Conservation (phyloP, 2,113 vertebrate genomes). For the Hypomesus transpacificus region DNA sequence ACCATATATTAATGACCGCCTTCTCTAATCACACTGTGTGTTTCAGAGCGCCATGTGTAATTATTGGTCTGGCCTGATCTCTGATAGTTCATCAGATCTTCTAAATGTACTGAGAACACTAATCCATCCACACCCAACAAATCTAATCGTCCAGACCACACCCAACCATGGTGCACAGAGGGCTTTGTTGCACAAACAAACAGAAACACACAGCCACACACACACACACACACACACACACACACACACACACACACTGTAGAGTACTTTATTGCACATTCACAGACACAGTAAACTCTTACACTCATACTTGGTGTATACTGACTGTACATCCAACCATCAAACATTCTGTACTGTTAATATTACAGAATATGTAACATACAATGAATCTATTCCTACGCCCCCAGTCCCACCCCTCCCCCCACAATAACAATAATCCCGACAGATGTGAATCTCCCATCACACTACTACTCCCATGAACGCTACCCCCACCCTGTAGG, state of each 20-base stretch:
- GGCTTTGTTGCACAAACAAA: neutral
- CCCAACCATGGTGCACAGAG: neutral
- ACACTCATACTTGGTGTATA: too few species aligned
- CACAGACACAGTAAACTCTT: too few species aligned
- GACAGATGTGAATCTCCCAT: conserved; percentile 30
- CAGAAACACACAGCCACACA: neutral
- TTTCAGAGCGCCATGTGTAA: conserved; percentile 21
- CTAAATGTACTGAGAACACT: conserved; percentile 25
- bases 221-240: neutral
- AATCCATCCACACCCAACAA: conserved; percentile 34
- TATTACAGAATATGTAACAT: too few species aligned
- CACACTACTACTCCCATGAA: conserved; percentile 8
- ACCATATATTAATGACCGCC: neutral
- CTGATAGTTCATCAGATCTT: conserved; percentile 27
- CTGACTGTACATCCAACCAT: too few species aligned
- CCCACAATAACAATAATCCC: conserved; percentile 22
- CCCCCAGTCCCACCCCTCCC: neutral
- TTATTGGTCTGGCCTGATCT: conserved; percentile 20
- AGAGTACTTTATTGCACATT: neutral
- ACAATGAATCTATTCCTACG: neutral
- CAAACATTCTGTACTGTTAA: too few species aligned
- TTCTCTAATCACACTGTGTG: neutral
- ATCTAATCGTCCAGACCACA: conserved; percentile 21
- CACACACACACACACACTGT: neutral
- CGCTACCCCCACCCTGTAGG: conserved; percentile 18